Evolutionary conservation across 1,140 invertebrate species (phyloP), one percentile per base, ranked within the genome.

Genomic region (Halotydeus destructor): DNA sequence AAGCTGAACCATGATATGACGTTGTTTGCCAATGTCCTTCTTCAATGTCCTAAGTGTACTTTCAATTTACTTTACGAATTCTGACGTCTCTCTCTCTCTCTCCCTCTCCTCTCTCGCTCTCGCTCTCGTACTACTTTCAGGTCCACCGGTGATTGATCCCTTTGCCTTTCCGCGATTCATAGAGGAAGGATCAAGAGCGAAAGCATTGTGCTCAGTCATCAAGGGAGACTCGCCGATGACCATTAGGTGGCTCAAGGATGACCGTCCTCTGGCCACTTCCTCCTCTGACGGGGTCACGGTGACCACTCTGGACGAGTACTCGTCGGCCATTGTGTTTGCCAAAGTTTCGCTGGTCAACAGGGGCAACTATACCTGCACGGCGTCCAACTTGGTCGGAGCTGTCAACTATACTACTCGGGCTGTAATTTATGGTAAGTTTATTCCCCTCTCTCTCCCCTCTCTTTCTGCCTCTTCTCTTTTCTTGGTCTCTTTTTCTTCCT

Each of bases 201-300:
- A 77, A 51, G 74, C 78, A 53, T 72, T 79, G 50, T 85, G 80
- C 64, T 76, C 76, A 49, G 77, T 83, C 50, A 78, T 75, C 59
- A 70, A 72, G 52, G 76, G 77, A 50, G 76, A 79, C 61, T 69
- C 71, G 47, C 81, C 81, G 5, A 54, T 66, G 9, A 50, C 53
- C 19, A 57, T 66, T n/a, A 47, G 45, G 8, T 66, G 64, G 64
- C 47, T 51, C 5, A 54, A 54, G 37, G 52, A 54, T 24, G 52
- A 52, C 24, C 43, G 49, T 18, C 42, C 47, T 9, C 51, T 54
- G 31, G 38, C 49, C 14, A 35, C 45, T 3, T 23, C 16, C 0
- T 22, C 3, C 9, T 35, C 41, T 3, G 45, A 47, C 26, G 42
- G 36, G n/a, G 34, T 53, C n/a, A 38, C 44, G 4, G 18, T 49